Percentiles rank a stretch among this genome's conserved stretches.
Conservation (phyloP, 2,113 vertebrate genomes). For the Oreocharis arfaki region DNA sequence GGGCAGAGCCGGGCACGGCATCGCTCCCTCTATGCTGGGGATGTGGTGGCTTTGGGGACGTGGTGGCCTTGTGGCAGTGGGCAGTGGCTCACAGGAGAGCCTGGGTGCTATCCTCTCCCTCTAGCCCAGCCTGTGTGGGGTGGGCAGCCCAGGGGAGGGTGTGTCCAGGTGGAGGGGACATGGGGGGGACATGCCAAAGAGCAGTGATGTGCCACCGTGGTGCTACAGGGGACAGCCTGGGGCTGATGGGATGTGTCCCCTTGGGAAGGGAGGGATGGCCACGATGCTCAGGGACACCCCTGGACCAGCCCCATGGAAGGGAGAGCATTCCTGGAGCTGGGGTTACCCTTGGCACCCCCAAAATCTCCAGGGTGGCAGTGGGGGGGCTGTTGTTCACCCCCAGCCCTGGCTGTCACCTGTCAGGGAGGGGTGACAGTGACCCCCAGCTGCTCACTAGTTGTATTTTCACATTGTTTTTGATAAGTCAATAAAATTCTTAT, state of each 20-base stretch:
- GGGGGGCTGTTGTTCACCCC: neutral
- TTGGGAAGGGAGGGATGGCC: too few species aligned
- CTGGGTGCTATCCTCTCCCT: neutral
- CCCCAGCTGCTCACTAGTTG: neutral
- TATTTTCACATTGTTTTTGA: neutral
- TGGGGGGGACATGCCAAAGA: fast-evolving
- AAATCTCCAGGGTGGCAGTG: neutral
- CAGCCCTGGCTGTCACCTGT: neutral
- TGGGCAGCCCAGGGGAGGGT: neutral
- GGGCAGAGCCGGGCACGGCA: neutral
- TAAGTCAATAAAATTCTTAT: conserved; percentile 15
- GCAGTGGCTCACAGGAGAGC: neutral
- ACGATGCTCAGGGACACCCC: neutral
- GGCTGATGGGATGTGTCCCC: neutral
- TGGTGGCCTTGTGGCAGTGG: neutral
- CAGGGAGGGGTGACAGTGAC: fast-evolving
- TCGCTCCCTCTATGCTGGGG: neutral
- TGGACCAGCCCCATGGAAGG: too few species aligned
- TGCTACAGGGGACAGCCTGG: neutral
- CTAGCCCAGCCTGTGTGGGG: fast-evolving
- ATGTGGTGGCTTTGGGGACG: neutral
- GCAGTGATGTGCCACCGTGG: neutral
- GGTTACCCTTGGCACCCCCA: neutral
- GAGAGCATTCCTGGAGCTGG: neutral
- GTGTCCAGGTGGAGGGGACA: neutral